Evolutionary conservation across 2,113 vertebrate genomes (phyloP).

Genomic region (Nannospalax galili): DNA sequence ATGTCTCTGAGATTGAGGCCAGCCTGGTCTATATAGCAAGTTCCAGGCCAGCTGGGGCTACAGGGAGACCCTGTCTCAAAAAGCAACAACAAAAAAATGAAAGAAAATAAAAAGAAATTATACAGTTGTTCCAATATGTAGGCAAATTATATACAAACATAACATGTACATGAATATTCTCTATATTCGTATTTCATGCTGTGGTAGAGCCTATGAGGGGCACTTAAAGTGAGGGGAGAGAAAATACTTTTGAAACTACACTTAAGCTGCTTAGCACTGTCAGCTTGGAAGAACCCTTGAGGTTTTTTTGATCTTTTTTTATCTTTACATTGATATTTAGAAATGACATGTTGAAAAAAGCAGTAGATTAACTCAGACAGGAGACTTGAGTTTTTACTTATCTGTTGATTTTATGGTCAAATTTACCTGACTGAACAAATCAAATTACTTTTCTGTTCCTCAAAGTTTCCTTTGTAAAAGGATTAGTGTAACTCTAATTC

Average conservation of each 20-base stretch:
- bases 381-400: background rate
- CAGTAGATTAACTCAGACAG: background rate
- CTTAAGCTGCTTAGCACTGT: background rate
- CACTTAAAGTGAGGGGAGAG: background rate
- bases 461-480: conserved; percentile 17
- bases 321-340: background rate
- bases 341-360: background rate
- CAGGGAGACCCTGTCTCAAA: background rate
- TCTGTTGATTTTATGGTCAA: background rate
- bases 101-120: no score
- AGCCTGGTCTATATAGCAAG: no score
- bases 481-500: background rate
- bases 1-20: no score
- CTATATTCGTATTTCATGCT: background rate
- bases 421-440: background rate
- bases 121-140: no score
- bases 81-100: no score
- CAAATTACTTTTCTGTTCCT: background rate
- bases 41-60: no score
- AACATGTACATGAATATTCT: no score
- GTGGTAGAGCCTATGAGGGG: background rate
- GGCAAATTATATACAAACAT: background rate
- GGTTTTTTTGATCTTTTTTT: background rate
- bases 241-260: background rate
- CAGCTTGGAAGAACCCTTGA: background rate